Evolutionary conservation across 2,797 vertebrate species (phyloP).

Genomic region (Phrynocephalus guinanensis): DNA sequence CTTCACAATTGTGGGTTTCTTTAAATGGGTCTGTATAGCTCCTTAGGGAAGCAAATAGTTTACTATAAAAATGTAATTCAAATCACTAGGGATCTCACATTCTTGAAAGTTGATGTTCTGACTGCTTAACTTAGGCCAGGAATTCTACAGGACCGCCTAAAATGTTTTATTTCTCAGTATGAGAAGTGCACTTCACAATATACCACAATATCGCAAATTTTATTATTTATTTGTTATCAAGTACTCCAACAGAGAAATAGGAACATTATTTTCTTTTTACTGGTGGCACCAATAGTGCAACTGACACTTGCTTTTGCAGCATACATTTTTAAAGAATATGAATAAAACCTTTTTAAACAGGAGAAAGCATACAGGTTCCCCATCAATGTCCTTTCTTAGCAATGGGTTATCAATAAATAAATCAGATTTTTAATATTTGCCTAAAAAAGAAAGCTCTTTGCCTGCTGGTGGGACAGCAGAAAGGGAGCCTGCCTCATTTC

Average conservation of each 20-base stretch:
- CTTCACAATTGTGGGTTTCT: neutral
- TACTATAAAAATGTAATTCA: neutral
- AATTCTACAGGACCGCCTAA: neutral
- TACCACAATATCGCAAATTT: neutral
- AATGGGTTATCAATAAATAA: no score
- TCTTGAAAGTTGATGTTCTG: neutral
- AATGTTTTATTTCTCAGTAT: neutral
- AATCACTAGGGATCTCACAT: neutral
- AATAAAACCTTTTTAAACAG: no score
- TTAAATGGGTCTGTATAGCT: conserved; percentile 1
- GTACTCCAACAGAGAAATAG: conserved; percentile 18
- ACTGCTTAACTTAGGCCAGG: neutral
- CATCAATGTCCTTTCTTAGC: no score
- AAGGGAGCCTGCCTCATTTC: no score
- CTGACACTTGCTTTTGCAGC: conserved; percentile 41
- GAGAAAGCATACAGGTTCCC: no score
- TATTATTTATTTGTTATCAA: conserved; percentile 10
- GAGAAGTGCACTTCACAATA: neutral
- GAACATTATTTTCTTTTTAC: conserved; percentile 61
- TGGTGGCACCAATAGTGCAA: conserved; percentile 50
- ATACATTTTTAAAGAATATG: neutral
- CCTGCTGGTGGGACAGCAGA: no score
- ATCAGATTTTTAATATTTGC: no score
- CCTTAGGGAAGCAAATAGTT: neutral
- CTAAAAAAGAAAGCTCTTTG: no score